These are phyloP conservation scores for Cheilinus undulatus DNA, from an alignment of 2,113 vertebrate species.

Conservation along the genomic window DNA sequence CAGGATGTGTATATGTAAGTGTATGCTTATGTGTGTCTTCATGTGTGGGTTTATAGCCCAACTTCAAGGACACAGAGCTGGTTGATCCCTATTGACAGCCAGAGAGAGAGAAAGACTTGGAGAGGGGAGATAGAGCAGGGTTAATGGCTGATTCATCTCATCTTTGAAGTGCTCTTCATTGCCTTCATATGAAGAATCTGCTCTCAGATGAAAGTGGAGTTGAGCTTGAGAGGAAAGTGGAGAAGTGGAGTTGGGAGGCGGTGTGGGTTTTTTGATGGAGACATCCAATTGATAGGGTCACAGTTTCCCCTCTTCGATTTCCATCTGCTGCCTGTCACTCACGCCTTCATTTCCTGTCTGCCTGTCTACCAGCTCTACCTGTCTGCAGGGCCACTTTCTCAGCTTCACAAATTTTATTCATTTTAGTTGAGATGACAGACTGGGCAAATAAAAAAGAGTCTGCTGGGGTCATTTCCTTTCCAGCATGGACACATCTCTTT, in stretches of 20 bases:
- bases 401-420: constrained; percentile 24
- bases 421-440: constrained; percentile 14
- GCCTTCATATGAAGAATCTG: constrained; percentile 35
- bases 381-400: constrained; percentile 42
- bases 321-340: constrained; percentile 63
- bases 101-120: constrained; percentile 16
- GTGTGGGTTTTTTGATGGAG: constrained; percentile 51
- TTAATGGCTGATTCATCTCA: constrained; percentile 66
- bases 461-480: constrained; percentile 9
- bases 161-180: constrained; percentile 61
- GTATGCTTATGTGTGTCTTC: neutral
- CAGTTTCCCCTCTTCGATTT: constrained; percentile 53
- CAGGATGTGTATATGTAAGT: neutral
- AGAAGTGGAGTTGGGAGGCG: constrained; percentile 47
- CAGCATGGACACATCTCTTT: constrained; percentile 20
- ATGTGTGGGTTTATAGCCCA: neutral
- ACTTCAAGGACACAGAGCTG: constrained; percentile 47
- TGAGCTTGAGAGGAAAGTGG: constrained; percentile 49
- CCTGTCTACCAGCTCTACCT: constrained; percentile 51
- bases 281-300: constrained; percentile 59
- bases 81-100: constrained; percentile 44
- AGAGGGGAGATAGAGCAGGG: constrained; percentile 30
- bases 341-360: constrained; percentile 48
- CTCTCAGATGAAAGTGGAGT: constrained; percentile 58
- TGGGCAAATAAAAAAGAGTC: neutral